phyloP scores from a whole-genome alignment of 2,113 vertebrate species.

The Serranochromis macrocephalus region DNA sequence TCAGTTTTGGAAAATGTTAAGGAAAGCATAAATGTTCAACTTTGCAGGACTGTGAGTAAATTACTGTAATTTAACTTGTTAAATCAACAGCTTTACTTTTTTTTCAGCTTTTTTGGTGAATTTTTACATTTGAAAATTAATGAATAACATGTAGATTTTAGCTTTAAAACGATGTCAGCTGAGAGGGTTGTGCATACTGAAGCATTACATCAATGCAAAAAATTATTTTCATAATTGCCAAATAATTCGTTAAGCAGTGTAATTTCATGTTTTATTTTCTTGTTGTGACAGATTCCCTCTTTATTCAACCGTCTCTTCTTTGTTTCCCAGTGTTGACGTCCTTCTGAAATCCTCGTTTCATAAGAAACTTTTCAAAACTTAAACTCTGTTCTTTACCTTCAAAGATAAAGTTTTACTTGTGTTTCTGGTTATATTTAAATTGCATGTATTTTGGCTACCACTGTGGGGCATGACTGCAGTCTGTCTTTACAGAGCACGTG shows the following conservation, averaged over 20 bases:
- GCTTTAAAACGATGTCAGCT: accelerated
- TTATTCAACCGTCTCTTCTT: background rate
- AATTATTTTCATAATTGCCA: background rate
- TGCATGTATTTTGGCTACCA: background rate
- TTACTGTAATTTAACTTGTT: background rate
- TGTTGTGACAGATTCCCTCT: background rate
- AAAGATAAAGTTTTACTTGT: background rate
- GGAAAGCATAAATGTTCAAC: background rate
- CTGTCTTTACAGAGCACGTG: background rate
- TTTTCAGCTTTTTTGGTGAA: background rate
- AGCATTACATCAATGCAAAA: background rate
- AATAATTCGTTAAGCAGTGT: accelerated
- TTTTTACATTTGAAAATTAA: background rate
- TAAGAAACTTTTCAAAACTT: background rate
- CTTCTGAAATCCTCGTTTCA: background rate
- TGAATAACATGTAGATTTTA: background rate
- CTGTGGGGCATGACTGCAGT: background rate
- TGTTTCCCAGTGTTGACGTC: accelerated
- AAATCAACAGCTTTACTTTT: background rate
- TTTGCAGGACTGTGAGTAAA: background rate
- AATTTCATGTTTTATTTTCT: accelerated
- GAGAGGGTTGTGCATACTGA: background rate
- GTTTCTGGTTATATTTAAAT: background rate
- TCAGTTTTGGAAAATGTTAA: background rate
- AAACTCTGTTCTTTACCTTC: background rate